Evolutionary conservation across 2,888 invertebrate species (phyloP).

Genomic region (Mimumesa dahlbomi): DNA sequence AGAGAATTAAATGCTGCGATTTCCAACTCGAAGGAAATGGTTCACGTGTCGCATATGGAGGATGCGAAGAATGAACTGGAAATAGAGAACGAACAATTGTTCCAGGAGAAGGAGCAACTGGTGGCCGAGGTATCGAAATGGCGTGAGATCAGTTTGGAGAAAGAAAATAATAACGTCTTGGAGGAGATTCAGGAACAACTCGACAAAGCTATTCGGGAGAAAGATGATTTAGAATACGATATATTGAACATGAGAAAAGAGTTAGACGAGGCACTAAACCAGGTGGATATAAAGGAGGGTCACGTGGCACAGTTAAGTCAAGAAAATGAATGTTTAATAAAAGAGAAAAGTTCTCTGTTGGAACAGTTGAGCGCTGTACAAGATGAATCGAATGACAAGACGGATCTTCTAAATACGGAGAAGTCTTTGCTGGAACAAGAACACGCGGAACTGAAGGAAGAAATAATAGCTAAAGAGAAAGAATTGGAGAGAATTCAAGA

Average conservation of each 20-base stretch:
- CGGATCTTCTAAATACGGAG: constrained; percentile 75
- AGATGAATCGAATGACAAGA: constrained; percentile 72
- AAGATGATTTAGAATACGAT: constrained; percentile 84
- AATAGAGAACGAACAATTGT: constrained; percentile 69
- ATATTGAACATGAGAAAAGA: constrained; percentile 83
- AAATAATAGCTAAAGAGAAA: constrained; percentile 38
- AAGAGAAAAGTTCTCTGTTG: constrained; percentile 69
- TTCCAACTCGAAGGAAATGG: constrained; percentile 79
- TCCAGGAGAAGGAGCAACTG: constrained; percentile 68
- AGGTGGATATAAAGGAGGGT: constrained; percentile 50
- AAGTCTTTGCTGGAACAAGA: constrained; percentile 73
- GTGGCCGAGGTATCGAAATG: constrained; percentile 66
- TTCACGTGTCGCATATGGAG: constrained; percentile 79
- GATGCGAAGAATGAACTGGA: constrained; percentile 80
- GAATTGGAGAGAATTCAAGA: constrained; percentile 76
- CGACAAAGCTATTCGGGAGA: constrained; percentile 79
- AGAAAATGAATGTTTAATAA: constrained; percentile 68
- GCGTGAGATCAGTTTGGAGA: constrained; percentile 51
- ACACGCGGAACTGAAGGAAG: constrained; percentile 64
- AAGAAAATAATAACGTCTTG: constrained; percentile 63
- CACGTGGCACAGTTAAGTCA: constrained; percentile 54
- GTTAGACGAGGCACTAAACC: constrained; percentile 79
- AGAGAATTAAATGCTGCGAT: constrained; percentile 75
- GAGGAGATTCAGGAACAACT: constrained; percentile 66
- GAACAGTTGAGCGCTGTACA: constrained; percentile 72